Conservation (phyloP, 2,888 invertebrate species). For the Geotrupes spiniger region DNA sequence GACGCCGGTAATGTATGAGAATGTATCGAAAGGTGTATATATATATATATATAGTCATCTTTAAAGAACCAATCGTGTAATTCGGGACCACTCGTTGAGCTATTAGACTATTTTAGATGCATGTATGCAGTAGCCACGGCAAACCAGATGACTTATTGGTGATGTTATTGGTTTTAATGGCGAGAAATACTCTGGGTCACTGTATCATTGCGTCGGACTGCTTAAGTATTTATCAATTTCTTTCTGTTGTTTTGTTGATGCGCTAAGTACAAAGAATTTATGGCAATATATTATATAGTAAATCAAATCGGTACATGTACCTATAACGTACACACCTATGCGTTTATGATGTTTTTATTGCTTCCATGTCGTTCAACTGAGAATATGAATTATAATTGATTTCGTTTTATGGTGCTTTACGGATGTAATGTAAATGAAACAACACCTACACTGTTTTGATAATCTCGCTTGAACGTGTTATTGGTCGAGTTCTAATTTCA, state of each 20-base stretch:
- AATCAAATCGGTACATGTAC: conserved; percentile 23
- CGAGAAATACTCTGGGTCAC: conserved; percentile 15
- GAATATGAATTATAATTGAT: too few relatives aligned
- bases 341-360: too few relatives aligned
- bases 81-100: conserved; percentile 28
- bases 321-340: conserved; percentile 9
- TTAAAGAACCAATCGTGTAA: conserved; percentile 23
- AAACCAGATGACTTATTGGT: conserved; percentile 17
- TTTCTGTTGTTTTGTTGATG: conserved; percentile 25
- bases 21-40: conserved; percentile 3
- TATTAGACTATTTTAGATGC: conserved; percentile 30
- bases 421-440: too few relatives aligned
- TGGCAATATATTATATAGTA: conserved; percentile 23
- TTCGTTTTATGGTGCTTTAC: too few relatives aligned
- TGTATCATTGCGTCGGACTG: conserved; percentile 24
- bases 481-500: too few relatives aligned
- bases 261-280: conserved; percentile 27
- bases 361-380: too few relatives aligned
- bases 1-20: not conserved
- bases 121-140: conserved; percentile 27
- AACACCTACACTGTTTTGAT: too few relatives aligned
- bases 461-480: too few relatives aligned
- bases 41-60: conserved; percentile 10
- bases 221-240: conserved; percentile 26
- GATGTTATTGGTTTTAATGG: conserved; percentile 2